Evolutionary conservation across 2,797 vertebrate genomes (phyloP).

Genomic region (Furcifer pardalis): DNA sequence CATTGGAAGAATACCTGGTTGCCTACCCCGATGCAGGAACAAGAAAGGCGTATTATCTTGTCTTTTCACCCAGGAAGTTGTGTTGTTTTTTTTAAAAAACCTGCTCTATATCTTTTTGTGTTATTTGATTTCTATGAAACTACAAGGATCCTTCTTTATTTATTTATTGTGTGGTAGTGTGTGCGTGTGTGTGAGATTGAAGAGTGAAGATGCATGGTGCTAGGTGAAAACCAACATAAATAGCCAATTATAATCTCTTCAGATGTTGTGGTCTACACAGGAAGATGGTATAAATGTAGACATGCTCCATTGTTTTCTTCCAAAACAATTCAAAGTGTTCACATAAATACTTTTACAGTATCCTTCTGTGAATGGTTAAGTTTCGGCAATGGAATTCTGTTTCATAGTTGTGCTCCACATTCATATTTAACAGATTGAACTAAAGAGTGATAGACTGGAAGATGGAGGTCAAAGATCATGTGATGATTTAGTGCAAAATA

Average conservation of each 20-base stretch:
- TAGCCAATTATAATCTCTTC: not conserved
- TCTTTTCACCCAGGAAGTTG: not conserved
- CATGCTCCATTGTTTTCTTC: not conserved
- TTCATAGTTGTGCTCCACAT: not conserved
- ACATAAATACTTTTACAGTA: not conserved
- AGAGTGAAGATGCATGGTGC: not conserved
- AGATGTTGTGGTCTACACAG: not conserved
- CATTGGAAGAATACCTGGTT: not conserved
- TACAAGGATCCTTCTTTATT: not conserved
- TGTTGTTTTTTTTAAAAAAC: not conserved
- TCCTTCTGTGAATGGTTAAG: not conserved
- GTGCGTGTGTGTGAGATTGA: too few species aligned
- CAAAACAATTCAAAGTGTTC: not conserved
- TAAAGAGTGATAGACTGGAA: not conserved
- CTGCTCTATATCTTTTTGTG: not conserved
- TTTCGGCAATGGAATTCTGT: not conserved
- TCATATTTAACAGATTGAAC: not conserved
- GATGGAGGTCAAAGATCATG: not conserved
- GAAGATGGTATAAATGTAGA: not conserved
- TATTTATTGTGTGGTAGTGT: not conserved
- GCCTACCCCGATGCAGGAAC: not conserved
- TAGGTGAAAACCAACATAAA: not conserved
- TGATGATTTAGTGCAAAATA: not conserved
- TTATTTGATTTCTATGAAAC: conserved; percentile 11
- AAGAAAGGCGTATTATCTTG: not conserved